Conservation (phyloP, 2,113 vertebrate genomes). For the Polyodon spathula region DNA sequence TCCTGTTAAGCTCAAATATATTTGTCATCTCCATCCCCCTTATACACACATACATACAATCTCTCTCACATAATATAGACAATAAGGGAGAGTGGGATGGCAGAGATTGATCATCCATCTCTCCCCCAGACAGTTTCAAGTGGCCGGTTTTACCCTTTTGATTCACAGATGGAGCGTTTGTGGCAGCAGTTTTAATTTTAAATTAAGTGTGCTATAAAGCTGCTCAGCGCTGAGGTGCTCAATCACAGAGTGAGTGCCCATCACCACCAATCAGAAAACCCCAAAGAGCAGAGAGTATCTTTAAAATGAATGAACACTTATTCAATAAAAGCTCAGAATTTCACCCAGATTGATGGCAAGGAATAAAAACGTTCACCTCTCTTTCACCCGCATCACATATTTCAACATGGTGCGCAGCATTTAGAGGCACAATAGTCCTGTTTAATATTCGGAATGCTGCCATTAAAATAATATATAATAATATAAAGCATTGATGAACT, state of each 20-base stretch:
- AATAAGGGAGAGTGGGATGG: slow-evolving; percentile 12
- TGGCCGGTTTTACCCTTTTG: slow-evolving; percentile 31
- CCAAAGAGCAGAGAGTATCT: slow-evolving; percentile 27
- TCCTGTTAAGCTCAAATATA: not conserved
- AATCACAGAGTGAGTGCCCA: slow-evolving; percentile 36
- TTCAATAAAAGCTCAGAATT: slow-evolving; percentile 34
- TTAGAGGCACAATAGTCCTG: slow-evolving; percentile 32
- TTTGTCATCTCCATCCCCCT: not conserved
- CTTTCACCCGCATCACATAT: slow-evolving; percentile 40
- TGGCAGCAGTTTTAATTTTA: slow-evolving; percentile 47
- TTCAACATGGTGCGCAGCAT: slow-evolving; percentile 36
- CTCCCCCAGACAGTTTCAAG: slow-evolving; percentile 31
- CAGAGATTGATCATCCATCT: slow-evolving; percentile 28
- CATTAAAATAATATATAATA: slow-evolving; percentile 50
- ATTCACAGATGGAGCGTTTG: slow-evolving; percentile 34
- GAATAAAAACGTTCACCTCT: slow-evolving; percentile 38
- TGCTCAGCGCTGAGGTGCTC: slow-evolving; percentile 41
- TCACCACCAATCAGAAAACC: slow-evolving; percentile 35
- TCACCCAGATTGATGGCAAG: slow-evolving; percentile 34
- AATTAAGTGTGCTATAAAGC: slow-evolving; percentile 47
- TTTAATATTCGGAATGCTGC: slow-evolving; percentile 41
- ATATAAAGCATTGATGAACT: slow-evolving; percentile 29
- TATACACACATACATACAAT: not conserved
- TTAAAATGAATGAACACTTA: slow-evolving; percentile 48
- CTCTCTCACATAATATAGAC: not conserved